Percentiles rank a stretch among this genome's conserved stretches.
Conservation (phyloP, 1,140 invertebrate species). For the Trichonephila clavata region DNA sequence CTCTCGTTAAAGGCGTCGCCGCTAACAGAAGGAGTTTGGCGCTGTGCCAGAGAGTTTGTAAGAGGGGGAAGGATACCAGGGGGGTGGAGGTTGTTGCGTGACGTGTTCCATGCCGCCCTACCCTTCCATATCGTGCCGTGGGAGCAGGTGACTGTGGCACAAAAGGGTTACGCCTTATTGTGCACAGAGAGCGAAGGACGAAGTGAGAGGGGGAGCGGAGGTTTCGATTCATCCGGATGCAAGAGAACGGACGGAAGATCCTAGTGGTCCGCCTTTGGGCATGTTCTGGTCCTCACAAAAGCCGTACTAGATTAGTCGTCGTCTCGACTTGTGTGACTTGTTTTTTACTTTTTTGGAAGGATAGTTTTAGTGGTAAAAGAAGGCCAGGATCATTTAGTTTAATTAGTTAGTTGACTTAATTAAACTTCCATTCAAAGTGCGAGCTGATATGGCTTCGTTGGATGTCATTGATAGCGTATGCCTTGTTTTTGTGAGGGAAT, state of each 20-base stretch:
- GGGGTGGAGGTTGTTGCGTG: constrained; percentile 56
- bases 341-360: neutral
- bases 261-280: constrained; percentile 41
- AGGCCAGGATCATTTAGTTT: constrained; percentile 1
- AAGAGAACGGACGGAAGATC: constrained; percentile 66
- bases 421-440: constrained; percentile 31
- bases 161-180: constrained; percentile 77
- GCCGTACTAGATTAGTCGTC: constrained; percentile 10
- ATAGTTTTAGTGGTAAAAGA: neutral
- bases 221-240: constrained; percentile 54
- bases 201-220: neutral
- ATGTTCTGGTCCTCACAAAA: constrained; percentile 47
- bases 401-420: constrained; percentile 66
- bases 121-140: constrained; percentile 48
- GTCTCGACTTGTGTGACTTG: neutral
- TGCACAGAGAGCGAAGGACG: constrained; percentile 18
- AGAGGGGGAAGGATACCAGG: neutral
- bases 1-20: constrained; percentile 76
- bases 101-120: constrained; percentile 45
- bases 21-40: constrained; percentile 75
- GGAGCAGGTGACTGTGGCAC: constrained; percentile 75
- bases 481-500: neutral
- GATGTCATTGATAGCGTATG: neutral
- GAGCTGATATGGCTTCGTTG: constrained; percentile 28
- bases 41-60: constrained; percentile 51